Evolutionary conservation across 2,113 vertebrate species (phyloP), one percentile per base, ranked within the genome.

Genomic region (Thalassarche chlororhynchos): DNA sequence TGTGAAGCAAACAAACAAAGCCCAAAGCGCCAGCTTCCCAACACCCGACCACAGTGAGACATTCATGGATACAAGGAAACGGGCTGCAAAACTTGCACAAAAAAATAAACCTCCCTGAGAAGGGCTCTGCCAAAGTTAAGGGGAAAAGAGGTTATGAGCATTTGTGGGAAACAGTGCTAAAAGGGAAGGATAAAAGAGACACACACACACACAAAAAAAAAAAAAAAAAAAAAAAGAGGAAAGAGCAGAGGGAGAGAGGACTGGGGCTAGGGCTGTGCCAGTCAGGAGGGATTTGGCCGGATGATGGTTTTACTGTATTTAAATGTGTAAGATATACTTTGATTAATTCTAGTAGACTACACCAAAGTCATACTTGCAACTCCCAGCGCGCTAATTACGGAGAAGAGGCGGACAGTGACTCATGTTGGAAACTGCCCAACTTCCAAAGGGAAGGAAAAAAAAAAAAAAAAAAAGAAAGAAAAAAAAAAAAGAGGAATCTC

Each of bases 361-460:
- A 95, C 93, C 87, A 79, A 87, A 97, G 90, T 57, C 93, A 70
- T 89, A 75, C 87, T 91, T 69, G 21, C 85, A 94, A 86, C 87
- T 98, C 98, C 98, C 98, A 54, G 78, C 1, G 2, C 24, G 0
- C 87, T 91, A n/a, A 93, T 97, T 65, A 85, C 0, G 4, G 90
- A 89, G 96, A 87, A 92, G 94, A 98, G 97, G 97, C 93, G 83
- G 98, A 65, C 94, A 74, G 93, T 98, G 98, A 98, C 96, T 98
- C 98, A 98, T 83, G 69, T 70, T 98, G 98, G 97, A 97, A 74
- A 34, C 76, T 19, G 7, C 75, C 96, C 97, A 97, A 18, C 81
- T 95, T 95, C 68, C 91, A 90, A 40, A 70, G 46, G 11, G 32
- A 25, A 3, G 6, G 1, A 17, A 54, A 29, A 29, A 20, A 14